These are phyloP conservation scores for Rhagonycha fulva DNA, from an alignment of 2,888 invertebrate genomes.

Conservation along the genomic window DNA sequence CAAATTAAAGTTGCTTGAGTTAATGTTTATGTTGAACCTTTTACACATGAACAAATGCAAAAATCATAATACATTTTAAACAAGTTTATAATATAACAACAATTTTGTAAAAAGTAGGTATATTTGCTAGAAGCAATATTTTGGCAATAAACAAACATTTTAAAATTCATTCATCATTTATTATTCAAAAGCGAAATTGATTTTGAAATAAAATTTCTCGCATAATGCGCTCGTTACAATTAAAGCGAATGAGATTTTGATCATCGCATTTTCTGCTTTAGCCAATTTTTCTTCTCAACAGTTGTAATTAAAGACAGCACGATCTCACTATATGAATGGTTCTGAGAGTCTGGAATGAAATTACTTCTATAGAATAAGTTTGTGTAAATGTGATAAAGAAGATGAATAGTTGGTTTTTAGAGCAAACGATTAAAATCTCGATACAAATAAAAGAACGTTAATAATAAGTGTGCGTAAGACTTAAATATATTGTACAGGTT, in stretches of 20 bases:
- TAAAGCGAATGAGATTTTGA: conserved; percentile 1
- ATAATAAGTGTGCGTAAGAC: conserved; percentile 10
- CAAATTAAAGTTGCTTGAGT: conserved; percentile 39
- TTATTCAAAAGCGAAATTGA: neutral
- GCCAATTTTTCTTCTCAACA: neutral
- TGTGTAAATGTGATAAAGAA: neutral
- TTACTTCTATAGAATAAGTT: conserved; percentile 2
- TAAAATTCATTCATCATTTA: neutral
- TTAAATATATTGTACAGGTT: conserved; percentile 8
- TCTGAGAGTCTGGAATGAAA: neutral
- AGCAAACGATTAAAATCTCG: conserved; percentile 17
- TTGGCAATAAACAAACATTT: neutral
- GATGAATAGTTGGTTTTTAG: neutral
- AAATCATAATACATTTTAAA: neutral
- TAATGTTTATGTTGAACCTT: conserved; percentile 32
- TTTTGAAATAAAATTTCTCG: neutral
- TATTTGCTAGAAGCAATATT: neutral
- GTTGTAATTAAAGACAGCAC: conserved; percentile 8
- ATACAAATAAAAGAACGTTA: conserved; percentile 22
- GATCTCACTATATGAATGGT: conserved; percentile 4
- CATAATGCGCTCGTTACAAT: neutral
- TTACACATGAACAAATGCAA: conserved; percentile 6
- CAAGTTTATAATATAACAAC: neutral
- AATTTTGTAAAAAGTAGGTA: neutral
- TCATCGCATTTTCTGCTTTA: neutral